Evolutionary conservation across 2,113 vertebrate species (phyloP), one percentile per base, ranked within the genome.

Genomic region (Dasypus novemcinctus): DNA sequence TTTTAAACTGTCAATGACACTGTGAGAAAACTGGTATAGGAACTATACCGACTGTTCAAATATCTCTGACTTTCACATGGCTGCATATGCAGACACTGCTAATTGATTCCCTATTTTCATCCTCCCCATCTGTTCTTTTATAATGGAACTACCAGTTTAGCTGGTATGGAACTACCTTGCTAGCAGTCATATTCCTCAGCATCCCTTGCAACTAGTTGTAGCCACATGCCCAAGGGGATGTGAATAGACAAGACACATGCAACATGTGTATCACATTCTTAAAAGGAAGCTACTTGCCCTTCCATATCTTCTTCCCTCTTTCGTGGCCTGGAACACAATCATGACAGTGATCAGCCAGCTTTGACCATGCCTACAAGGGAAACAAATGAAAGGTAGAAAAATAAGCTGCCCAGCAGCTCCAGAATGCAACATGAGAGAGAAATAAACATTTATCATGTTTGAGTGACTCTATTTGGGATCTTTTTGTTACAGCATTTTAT

Each of bases 401-500:
- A 14, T 36, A 12, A 14, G 11, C 41, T n/a, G 41, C 12, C 12
- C 29, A 33, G 13, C 3, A 69, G 59, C 31, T 90, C 74, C 57
- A 81, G 33, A 61, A 31, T 54, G n/a, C 52, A 59, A 21, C 7
- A 2, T 38, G 80, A 90, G 74, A 63, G 31, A 61, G 52, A 76
- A 78, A 68, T 4, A n/a, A 90, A 59, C 41, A 46, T 8, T 15
- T 33, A 31, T 59, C 43, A 82, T 76, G n/a, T 61, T 46, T 57
- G 2, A 87, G n/a, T 11, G n/a, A 61, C 33, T 81, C 12, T 41
- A 82, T 78, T 71, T 46, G 11, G 20, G 25, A 38, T 86, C 21
- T 85, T n/a, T 94, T 90, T 78, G 52, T 93, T 93, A 75, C 0
- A 90, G 31, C 33, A 90, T 25, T 27, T 72, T 57, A 86, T 94